phyloP scores from a whole-genome alignment of 1,140 invertebrate species.

The Bombus haemorrhoidalis region DNA sequence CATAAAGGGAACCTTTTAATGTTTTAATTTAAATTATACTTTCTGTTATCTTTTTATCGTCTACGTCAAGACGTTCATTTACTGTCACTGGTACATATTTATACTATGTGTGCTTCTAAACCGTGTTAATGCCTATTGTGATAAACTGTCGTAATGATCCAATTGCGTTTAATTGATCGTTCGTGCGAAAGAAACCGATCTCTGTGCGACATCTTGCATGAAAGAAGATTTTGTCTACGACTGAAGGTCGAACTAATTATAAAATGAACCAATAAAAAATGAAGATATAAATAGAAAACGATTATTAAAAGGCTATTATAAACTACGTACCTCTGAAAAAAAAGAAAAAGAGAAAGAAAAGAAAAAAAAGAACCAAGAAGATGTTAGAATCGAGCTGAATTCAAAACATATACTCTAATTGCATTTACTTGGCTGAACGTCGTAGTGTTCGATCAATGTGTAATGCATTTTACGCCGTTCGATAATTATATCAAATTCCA shows the following conservation, averaged over 20 bases:
- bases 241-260: not conserved
- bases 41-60: not conserved
- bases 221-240: constrained; percentile 24
- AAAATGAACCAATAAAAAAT: not conserved
- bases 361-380: not conserved
- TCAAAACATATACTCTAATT: not conserved
- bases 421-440: not conserved
- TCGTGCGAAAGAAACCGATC: constrained; percentile 49
- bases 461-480: not conserved
- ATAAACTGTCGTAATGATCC: constrained; percentile 52
- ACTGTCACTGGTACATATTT: not conserved
- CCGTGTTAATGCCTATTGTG: constrained; percentile 46
- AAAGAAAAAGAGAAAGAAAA: not conserved
- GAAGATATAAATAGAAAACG: not conserved
- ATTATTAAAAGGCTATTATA: not conserved
- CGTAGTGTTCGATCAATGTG: too few species aligned
- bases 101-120: not conserved
- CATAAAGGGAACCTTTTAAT: not conserved
- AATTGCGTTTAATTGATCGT: constrained; percentile 62
- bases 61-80: not conserved
- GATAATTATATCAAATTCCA: not conserved
- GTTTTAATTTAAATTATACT: not conserved
- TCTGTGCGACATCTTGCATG: constrained; percentile 29
- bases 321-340: not conserved
- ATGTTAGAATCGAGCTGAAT: not conserved